These are phyloP conservation scores for Amorpha juglandis DNA, from an alignment of 2,888 invertebrate species.

Conservation along the genomic window DNA sequence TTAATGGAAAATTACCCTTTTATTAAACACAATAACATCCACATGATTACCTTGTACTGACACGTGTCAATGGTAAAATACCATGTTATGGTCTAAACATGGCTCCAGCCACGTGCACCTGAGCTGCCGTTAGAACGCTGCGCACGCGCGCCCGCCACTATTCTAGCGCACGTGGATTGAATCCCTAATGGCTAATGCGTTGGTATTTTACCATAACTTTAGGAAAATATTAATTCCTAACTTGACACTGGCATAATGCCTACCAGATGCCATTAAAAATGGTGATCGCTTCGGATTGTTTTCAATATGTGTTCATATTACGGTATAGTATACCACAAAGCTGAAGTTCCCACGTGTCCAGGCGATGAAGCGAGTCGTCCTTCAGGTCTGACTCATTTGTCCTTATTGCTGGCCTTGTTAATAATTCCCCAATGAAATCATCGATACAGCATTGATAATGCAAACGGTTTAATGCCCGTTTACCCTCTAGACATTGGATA, in stretches of 20 bases:
- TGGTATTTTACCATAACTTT: not conserved
- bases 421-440: not conserved
- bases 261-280: too few species aligned
- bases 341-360: slow-evolving; percentile 7
- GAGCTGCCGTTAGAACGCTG: not conserved
- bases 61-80: not conserved
- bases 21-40: not conserved
- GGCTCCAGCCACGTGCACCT: not conserved
- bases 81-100: not conserved
- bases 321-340: not conserved
- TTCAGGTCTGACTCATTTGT: slow-evolving; percentile 14
- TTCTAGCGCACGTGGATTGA: not conserved
- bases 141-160: slow-evolving; percentile 3
- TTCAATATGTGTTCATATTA: not conserved
- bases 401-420: not conserved
- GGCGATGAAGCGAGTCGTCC: slow-evolving; percentile 5
- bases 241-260: too few species aligned
- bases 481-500: slow-evolving; percentile 3
- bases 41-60: not conserved
- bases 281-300: not conserved
- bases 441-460: not conserved
- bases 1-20: too few species aligned
- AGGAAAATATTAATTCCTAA: too few species aligned
- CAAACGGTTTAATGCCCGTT: slow-evolving; percentile 3
- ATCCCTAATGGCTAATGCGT: slow-evolving; percentile 5